A percentile compares a stretch with the other conserved stretches of the same genome.
Evolutionary conservation across 1,140 invertebrate genomes (phyloP).

Genomic region (Branchinecta lindahli): DNA sequence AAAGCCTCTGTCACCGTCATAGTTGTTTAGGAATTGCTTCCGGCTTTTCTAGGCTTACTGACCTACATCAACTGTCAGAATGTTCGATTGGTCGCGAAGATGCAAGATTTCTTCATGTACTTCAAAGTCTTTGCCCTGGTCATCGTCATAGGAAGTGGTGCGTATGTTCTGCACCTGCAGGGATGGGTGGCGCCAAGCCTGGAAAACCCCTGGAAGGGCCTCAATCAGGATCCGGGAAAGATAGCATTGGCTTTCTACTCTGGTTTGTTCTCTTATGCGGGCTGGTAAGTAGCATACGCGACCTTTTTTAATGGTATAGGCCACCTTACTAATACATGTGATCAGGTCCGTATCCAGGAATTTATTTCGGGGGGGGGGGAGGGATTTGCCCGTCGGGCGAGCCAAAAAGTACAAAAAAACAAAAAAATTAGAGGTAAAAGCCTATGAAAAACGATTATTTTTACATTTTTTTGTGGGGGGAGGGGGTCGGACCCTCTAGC

Average conservation of each 20-base stretch:
- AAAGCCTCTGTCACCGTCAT: too few species aligned
- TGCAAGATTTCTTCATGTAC: slow-evolving; percentile 83
- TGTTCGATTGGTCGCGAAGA: slow-evolving; percentile 82
- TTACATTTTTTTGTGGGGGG: too few species aligned
- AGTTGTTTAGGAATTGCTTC: too few species aligned
- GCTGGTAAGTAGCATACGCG: slow-evolving; percentile 35
- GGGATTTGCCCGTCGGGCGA: too few species aligned
- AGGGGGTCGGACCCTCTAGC: too few species aligned
- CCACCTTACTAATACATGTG: too few species aligned
- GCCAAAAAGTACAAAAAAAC: too few species aligned
- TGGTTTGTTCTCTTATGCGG: slow-evolving; percentile 51
- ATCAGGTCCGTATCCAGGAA: too few species aligned
- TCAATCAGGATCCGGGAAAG: slow-evolving; percentile 35
- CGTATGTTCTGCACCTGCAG: slow-evolving; percentile 38
- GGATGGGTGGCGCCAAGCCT: slow-evolving; percentile 35
- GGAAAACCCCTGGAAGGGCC: slow-evolving; percentile 37
- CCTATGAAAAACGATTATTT: too few species aligned
- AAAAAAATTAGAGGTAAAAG: too few species aligned
- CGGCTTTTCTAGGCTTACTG: slow-evolving; percentile 53
- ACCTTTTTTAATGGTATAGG: too few species aligned
- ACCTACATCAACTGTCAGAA: slow-evolving; percentile 90
- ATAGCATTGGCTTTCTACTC: slow-evolving; percentile 46
- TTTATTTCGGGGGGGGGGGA: too few species aligned
- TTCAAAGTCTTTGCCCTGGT: slow-evolving; percentile 80
- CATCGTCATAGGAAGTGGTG: slow-evolving; percentile 71